Percentiles rank a stretch among this genome's conserved stretches.
Evolutionary conservation across 2,888 invertebrate species (phyloP).

Genomic region (Protophormia terraenovae): DNA sequence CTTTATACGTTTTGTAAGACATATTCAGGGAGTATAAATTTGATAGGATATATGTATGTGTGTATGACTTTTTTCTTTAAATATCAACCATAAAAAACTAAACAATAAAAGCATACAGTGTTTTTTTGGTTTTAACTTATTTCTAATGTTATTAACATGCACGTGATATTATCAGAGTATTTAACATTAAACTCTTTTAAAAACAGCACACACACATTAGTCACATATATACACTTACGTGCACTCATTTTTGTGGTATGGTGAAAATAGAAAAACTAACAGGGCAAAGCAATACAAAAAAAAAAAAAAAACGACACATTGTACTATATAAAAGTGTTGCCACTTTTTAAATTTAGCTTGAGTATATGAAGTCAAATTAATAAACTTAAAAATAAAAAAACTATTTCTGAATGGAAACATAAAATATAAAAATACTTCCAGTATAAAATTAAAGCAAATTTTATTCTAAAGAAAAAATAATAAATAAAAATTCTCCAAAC

Average conservation of each 20-base stretch:
- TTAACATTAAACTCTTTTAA: neutral
- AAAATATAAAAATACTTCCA: no score
- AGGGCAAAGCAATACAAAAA: neutral
- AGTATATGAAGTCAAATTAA: no score
- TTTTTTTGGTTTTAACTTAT: neutral
- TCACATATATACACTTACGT: neutral
- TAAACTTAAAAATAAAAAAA: no score
- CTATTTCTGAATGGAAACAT: no score
- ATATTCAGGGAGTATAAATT: no score
- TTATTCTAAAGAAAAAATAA: no score
- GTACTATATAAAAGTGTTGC: neutral
- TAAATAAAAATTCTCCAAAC: neutral
- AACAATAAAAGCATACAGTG: neutral
- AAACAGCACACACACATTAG: neutral
- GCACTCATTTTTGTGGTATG: neutral
- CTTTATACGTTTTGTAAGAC: neutral
- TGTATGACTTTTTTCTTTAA: neutral
- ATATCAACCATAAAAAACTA: neutral
- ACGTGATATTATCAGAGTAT: conserved; percentile 20
- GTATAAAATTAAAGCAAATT: no score
- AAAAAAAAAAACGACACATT: no score
- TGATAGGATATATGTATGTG: no score
- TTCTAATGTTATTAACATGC: conserved; percentile 39
- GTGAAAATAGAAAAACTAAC: no score
- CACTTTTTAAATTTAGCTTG: no score